Percentiles rank a stretch among this genome's conserved stretches.
These are phyloP conservation scores for Trichogramma pretiosum DNA, from an alignment of 1,140 invertebrate genomes.

Conservation along the genomic window DNA sequence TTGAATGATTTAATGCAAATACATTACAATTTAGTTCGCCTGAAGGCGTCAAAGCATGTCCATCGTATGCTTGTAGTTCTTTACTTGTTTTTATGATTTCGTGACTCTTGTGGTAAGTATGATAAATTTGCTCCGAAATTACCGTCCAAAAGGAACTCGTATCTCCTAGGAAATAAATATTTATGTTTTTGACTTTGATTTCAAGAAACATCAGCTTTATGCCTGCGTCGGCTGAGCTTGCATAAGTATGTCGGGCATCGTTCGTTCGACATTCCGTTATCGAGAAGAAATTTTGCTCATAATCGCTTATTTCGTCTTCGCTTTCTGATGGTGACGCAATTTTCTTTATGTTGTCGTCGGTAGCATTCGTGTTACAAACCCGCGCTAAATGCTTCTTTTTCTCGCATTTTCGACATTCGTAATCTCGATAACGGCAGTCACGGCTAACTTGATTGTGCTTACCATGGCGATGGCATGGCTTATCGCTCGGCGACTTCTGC, in stretches of 20 bases:
- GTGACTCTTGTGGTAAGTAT: background rate
- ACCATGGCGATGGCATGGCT: conserved; percentile 13
- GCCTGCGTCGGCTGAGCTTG: background rate
- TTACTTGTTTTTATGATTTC: conserved; percentile 3
- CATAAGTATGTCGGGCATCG: too few species aligned
- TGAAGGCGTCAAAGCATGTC: background rate
- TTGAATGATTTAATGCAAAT: too few species aligned
- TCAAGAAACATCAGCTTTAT: background rate
- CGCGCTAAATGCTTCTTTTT: conserved; percentile 20
- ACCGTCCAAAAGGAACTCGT: conserved; percentile 6
- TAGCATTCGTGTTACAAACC: conserved; percentile 13
- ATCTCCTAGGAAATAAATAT: conserved; percentile 10
- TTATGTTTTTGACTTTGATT: background rate
- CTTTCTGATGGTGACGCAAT: too few species aligned
- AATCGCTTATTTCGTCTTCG: too few species aligned
- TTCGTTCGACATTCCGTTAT: too few species aligned
- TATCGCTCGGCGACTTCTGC: background rate
- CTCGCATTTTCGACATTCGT: conserved; percentile 16
- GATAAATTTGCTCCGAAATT: background rate
- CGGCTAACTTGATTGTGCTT: conserved; percentile 8
- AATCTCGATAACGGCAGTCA: conserved; percentile 19
- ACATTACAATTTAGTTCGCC: too few species aligned
- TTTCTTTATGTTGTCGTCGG: too few species aligned
- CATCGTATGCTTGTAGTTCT: conserved; percentile 6
- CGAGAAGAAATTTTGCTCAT: too few species aligned